Evolutionary conservation across 2,797 vertebrate genomes (phyloP).

Genomic region (Taenioides sp.): DNA sequence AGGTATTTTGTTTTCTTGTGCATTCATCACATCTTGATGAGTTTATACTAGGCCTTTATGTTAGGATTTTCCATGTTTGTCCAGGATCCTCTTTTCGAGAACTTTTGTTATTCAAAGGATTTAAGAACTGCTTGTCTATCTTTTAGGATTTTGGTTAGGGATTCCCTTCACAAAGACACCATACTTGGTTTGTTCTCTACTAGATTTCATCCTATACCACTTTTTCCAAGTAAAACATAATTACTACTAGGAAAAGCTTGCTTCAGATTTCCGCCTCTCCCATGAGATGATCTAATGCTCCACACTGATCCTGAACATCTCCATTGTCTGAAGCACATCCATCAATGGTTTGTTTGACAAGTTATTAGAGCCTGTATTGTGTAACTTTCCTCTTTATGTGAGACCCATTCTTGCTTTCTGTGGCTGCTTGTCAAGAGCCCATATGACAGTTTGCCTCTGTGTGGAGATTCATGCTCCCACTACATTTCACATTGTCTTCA

Average conservation of each 20-base stretch:
- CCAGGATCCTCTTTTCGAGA: background rate
- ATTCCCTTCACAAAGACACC: conserved; percentile 53
- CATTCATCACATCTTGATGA: no score
- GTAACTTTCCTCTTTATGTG: conserved; percentile 52
- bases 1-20: no score
- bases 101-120: conserved; percentile 2
- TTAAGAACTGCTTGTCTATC: conserved; percentile 32
- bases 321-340: conserved; percentile 58
- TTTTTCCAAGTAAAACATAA: conserved; percentile 66
- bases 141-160: conserved; percentile 56
- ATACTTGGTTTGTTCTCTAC: conserved; percentile 72
- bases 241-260: conserved; percentile 43
- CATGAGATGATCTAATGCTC: conserved; percentile 48
- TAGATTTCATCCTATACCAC: conserved; percentile 59
- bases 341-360: conserved; percentile 74
- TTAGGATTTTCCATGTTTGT: background rate
- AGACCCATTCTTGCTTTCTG: conserved; percentile 65
- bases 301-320: conserved; percentile 50
- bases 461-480: conserved; percentile 47
- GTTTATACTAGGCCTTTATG: no score
- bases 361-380: conserved; percentile 66
- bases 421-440: conserved; percentile 63
- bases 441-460: conserved; percentile 56
- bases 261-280: conserved; percentile 43
- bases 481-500: conserved; percentile 48